Evolutionary conservation across 2,888 invertebrate genomes (phyloP).

Genomic region (Lasioglossum pauxillum): DNA sequence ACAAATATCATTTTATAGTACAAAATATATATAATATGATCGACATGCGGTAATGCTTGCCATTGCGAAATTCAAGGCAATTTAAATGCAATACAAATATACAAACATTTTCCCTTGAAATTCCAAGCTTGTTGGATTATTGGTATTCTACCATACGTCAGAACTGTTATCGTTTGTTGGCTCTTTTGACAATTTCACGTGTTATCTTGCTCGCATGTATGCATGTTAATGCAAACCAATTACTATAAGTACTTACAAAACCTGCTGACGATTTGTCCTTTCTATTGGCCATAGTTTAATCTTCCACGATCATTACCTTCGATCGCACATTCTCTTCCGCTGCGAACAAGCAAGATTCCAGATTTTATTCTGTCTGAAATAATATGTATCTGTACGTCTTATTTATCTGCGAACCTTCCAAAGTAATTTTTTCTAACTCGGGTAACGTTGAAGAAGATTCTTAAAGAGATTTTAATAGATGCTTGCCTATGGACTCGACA

Average conservation of each 20-base stretch:
- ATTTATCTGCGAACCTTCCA: neutral
- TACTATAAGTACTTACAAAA: constrained; percentile 77
- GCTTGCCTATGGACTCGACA: neutral
- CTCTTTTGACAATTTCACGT: neutral
- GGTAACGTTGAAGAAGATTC: neutral
- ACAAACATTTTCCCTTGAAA: neutral
- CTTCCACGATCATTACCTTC: constrained; percentile 63
- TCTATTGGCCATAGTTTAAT: constrained; percentile 78
- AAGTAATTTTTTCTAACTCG: neutral
- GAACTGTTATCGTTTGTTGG: neutral
- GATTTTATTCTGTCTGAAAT: neutral
- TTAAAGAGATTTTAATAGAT: neutral
- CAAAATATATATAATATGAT: neutral
- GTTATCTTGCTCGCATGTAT: neutral
- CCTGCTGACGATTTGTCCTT: constrained; percentile 79
- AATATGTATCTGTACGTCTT: neutral
- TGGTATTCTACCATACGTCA: neutral
- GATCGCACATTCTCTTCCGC: constrained; percentile 61
- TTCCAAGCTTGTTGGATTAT: neutral
- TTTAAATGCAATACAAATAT: neutral
- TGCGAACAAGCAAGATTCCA: constrained; percentile 9
- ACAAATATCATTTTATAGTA: neutral
- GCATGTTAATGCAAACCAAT: neutral
- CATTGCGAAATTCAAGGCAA: neutral
- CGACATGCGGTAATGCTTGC: neutral